Base-by-base conservation (phyloP, 2,797 vertebrate genomes). In the Gymnothorax javanicus region DNA sequence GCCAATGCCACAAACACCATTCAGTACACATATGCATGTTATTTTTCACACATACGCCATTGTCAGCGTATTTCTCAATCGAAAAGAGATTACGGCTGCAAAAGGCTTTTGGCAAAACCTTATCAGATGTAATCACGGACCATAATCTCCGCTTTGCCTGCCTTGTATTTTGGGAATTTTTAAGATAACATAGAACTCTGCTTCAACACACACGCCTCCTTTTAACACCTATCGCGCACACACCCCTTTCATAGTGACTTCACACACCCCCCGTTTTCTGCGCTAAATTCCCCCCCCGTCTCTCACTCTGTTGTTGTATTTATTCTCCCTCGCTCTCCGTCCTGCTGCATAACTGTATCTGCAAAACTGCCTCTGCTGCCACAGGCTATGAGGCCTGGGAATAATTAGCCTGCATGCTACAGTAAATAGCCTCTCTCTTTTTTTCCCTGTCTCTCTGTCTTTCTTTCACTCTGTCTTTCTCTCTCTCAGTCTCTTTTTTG, bases 401-500 rank as follows among this genome's bases (percentile, higher is more conserved):
- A 90, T 93, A 94, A 95, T 95, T 93, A 93, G 90, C 90, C 91
- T n/a, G 87, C 87, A 84, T 89, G 88, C 86, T 92, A 91, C 93
- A 94, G 94, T 94, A 64, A 88, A 87, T 88, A 88, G 84, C 88
- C 83, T 77, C 56, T 87, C 15, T 43, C 1, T 43, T 43, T 43
- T 43, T 43, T 43, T 43, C 33, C 33, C 33, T 43, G 33, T 43
- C 83, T 84, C 87, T 87, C 43, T 43, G 52, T 56, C 75, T 64
- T 7, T 75, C 23, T 64, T 15, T 67, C 71, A 1, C 71, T 75
- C 27, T 50, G 25, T 33, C 71, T 43, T 27, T 75, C 71, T 73
- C 69, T 73, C 69, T 73, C n/a, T 73, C 69, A 3, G 13, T 69
- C 67, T 0, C n/a, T 27, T 25, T 73, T 7, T n/a, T 43, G 33